Evolutionary conservation across 2,888 invertebrate genomes (phyloP).

Genomic region (Rhamnusium bicolor): DNA sequence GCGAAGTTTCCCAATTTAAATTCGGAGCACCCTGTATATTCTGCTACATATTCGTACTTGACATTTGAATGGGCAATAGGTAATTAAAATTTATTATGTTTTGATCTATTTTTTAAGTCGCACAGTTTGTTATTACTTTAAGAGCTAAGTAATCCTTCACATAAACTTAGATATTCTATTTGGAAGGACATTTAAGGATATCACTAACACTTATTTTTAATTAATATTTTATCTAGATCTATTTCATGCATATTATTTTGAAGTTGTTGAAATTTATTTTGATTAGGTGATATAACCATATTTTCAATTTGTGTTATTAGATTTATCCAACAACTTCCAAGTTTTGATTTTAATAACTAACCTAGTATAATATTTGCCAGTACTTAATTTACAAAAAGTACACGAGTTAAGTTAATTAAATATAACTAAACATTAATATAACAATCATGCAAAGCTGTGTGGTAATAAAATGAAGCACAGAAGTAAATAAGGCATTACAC

Average conservation of each 20-base stretch:
- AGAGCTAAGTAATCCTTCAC: too few species aligned
- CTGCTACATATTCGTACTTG: too few species aligned
- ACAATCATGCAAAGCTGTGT: conserved; percentile 10
- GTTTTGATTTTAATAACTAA: not conserved
- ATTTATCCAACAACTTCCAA: not conserved
- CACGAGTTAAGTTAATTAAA: not conserved
- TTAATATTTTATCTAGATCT: not conserved
- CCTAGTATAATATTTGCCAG: not conserved
- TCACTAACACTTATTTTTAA: not conserved
- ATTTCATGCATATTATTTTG: not conserved
- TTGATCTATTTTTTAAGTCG: too few species aligned
- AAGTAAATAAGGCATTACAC: conserved; percentile 14
- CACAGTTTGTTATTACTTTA: too few species aligned
- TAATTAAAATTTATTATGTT: too few species aligned
- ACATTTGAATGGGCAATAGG: too few species aligned
- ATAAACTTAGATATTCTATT: too few species aligned
- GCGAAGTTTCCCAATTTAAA: too few species aligned
- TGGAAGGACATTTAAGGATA: not conserved
- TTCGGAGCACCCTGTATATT: too few species aligned
- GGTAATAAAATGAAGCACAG: conserved; percentile 10
- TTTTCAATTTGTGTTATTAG: not conserved
- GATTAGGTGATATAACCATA: too few species aligned
- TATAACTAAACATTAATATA: not conserved
- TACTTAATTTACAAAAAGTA: not conserved
- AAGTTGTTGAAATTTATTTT: not conserved